Evolutionary conservation across 2,797 vertebrate genomes (phyloP).

Genomic region (Typhlichthys eigenmanni): DNA sequence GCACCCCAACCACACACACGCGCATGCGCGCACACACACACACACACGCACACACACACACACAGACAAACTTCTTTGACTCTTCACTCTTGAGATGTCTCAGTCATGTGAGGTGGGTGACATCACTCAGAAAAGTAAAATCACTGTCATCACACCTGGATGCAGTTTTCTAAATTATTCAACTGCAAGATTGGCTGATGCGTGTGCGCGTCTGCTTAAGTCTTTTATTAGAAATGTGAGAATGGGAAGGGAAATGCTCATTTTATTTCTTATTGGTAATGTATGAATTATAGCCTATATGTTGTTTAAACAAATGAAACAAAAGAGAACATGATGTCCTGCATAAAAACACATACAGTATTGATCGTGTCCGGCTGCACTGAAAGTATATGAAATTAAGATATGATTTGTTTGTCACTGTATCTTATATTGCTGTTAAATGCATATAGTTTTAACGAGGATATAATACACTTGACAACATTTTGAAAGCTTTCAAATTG

Average conservation of each 20-base stretch:
- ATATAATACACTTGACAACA: no score
- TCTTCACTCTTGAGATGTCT: constrained; percentile 73
- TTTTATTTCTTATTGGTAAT: constrained; percentile 15
- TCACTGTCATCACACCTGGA: constrained; percentile 35
- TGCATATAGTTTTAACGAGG: no score
- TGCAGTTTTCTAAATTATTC: constrained; percentile 28
- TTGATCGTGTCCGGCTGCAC: neutral
- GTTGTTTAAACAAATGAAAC: constrained; percentile 15
- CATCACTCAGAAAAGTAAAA: constrained; percentile 52
- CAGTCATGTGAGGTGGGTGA: constrained; percentile 69
- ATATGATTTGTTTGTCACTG: neutral
- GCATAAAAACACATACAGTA: neutral
- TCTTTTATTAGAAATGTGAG: neutral
- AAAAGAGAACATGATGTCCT: neutral
- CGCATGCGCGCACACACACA: constrained; percentile 16
- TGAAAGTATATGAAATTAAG: neutral
- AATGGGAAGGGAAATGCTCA: constrained; percentile 14
- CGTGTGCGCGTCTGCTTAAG: neutral
- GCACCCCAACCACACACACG: constrained; percentile 6
- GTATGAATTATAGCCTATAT: constrained; percentile 21
- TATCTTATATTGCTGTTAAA: no score
- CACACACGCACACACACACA: constrained; percentile 20
- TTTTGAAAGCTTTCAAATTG: no score
- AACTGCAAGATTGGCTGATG: constrained; percentile 6
- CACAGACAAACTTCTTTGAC: constrained; percentile 41